Evolutionary conservation across 2,113 vertebrate genomes (phyloP), one percentile per base, ranked within the genome.

Genomic region (Chrysemys picta): DNA sequence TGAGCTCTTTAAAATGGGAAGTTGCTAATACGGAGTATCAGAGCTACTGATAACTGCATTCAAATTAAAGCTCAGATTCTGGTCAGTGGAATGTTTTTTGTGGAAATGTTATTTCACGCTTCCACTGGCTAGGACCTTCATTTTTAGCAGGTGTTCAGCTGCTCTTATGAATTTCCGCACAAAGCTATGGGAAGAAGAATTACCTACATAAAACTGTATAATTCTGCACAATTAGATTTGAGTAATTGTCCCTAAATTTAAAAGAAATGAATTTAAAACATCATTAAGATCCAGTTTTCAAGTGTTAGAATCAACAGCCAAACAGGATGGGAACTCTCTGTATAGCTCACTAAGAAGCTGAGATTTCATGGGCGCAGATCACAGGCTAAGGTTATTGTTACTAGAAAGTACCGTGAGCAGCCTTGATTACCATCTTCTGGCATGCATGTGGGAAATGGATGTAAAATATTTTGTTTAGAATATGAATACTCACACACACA

Each of bases 391-490:
- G 24, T 80, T 47, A 59, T 0, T 76, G 4, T 56, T 69, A 90
- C 8, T 52, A 89, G 22, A 52, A 89, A 91, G n/a, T 13, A 69
- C 56, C 50, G 49, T 6, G 22, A 87, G 52, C 93, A 82, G 93
- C 54, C 42, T 90, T 91, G 95, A 95, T 86, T 90, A 93, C 62
- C n/a, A 93, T 72, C 52, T 91, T 91, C 75, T 21, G 91, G 11
- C 24, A 90, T 75, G 62, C 54, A 8, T 10, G 24, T 21, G n/a
- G 17, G 80, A 53, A 84, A 90, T 38, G 0, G 1, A 88, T 87
- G 79, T 8, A 31, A 90, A 82, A 53, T 90, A 94, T 69, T 79
- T 80, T 0, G 85, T 59, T 84, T 16, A 90, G 91, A 69, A 90
- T 80, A 80, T 17, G 56, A 83, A 94, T 59, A 59, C 57, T 10